phyloP scores from a whole-genome alignment of 2,797 vertebrate species.

The Heteromormyrus szaboi region DNA sequence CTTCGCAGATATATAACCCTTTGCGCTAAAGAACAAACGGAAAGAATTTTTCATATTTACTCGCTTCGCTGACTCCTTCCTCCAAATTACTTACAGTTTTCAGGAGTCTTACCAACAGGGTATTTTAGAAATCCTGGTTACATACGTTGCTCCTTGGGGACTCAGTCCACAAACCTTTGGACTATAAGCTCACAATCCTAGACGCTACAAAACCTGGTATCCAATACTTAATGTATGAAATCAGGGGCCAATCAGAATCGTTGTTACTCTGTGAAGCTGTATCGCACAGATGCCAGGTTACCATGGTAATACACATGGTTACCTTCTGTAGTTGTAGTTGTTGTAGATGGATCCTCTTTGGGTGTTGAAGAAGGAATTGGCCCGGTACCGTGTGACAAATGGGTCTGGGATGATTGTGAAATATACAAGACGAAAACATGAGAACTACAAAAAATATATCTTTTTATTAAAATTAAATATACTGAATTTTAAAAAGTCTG shows the following conservation, averaged over 20 bases:
- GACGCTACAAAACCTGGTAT: neutral
- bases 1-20: neutral
- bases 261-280: neutral
- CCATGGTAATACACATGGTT: neutral
- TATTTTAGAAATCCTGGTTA: neutral
- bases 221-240: neutral
- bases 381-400: neutral
- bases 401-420: neutral
- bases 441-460: neutral
- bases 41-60: neutral
- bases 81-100: neutral
- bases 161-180: neutral
- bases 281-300: neutral
- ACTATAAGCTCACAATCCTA: neutral
- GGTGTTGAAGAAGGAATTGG: slow-evolving; percentile 5
- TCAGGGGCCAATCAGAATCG: neutral
- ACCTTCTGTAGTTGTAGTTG: slow-evolving; percentile 9
- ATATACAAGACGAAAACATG: neutral
- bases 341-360: neutral
- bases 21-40: neutral
- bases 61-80: neutral
- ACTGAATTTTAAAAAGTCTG: neutral
- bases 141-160: neutral
- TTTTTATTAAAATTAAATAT: neutral
- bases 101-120: neutral